Conservation (phyloP, 37 sponge, comb jelly and placozoan species). For the Crambe crambe region DNA sequence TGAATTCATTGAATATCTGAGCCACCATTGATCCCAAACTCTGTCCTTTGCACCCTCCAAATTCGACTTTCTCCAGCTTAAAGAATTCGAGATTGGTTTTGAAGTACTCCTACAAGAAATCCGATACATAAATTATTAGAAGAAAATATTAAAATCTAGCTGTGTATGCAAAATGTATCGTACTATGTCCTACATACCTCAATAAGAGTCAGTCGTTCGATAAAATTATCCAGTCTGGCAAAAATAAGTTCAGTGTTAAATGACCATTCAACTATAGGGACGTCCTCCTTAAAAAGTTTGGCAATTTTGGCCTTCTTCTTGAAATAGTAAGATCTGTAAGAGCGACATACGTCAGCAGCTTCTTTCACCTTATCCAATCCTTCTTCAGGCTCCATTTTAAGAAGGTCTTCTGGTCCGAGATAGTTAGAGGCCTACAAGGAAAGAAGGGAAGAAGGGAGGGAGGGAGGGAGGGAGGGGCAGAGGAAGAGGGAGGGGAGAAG, state of each 20-base stretch:
- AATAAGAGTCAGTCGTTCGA: slow-evolving; percentile 61
- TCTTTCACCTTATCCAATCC: slow-evolving; percentile 84
- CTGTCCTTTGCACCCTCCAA: slow-evolving; percentile 86
- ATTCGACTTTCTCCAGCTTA: slow-evolving; percentile 94
- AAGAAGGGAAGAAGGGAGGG: too few relatives aligned
- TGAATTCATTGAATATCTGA: slow-evolving; percentile 81
- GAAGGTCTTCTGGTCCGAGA: slow-evolving; percentile 73
- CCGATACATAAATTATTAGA: too few relatives aligned
- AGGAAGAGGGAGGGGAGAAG: too few relatives aligned
- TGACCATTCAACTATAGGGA: slow-evolving; percentile 69
- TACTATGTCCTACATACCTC: slow-evolving; percentile 48
- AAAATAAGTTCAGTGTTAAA: slow-evolving; percentile 83
- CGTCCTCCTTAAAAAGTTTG: slow-evolving; percentile 65
- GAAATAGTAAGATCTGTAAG: slow-evolving; percentile 51
- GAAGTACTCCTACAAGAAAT: slow-evolving; percentile 79
- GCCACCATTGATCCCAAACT: slow-evolving; percentile 63
- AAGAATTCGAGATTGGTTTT: slow-evolving; percentile 78
- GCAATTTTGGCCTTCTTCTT: slow-evolving; percentile 47
- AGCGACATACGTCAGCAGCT: slow-evolving; percentile 70
- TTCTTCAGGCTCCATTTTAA: slow-evolving; percentile 88
- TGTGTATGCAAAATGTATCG: neutral
- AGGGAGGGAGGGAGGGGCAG: too few relatives aligned
- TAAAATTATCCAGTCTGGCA: slow-evolving; percentile 74
- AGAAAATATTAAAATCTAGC: too few relatives aligned
- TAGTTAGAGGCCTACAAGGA: neutral